Base-by-base conservation (phyloP, 2,797 vertebrate genomes). In the Coregonus suidteri region DNA sequence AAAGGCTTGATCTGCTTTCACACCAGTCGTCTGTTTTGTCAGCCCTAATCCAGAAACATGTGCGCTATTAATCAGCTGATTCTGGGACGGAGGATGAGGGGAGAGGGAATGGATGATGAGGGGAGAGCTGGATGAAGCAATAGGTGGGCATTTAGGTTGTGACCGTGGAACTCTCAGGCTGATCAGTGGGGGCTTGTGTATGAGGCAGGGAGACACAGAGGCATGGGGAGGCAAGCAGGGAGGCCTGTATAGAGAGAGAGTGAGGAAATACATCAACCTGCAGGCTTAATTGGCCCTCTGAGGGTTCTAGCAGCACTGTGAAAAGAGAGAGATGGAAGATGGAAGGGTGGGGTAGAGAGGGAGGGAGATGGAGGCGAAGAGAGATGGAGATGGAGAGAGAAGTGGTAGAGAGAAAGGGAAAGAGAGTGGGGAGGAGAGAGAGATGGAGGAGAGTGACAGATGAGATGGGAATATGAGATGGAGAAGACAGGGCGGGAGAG, bases 1-100 rank as follows among this genome's bases (percentile, higher is more conserved):
- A 20, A 20, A 47, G 77, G 79, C 78, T 78, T 81, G 78, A 77
- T 86, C 71, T 85, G 75, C 68, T 82, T 77, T 41, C 69, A 84
- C 76, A 82, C 73, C 77, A 77, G 41, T 67, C 64, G 20, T 54
- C 52, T 74, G 64, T 18, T 69, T 14, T 70, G 15, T 59, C 13
- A n/a, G 20, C 64, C 14, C 25, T 37, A 31, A 66, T 37, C 47
- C 15, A 72, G 31, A 37, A 65, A 20, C 37, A 52, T 35, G 16
- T 6, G 31, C 4, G 4, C 56, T 34, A 64, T 64, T 77, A 65
- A 20, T 73, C 76, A 20, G 18, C 30, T 15, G 34, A 18, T 34
- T 37, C 59, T 64, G 4, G 5, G 31, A 2, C 3, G 56, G 3
- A 20, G 25, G 52, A 66, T 4, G 6, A n/a, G 15, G 64, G 62